Conservation (phyloP, 2,113 vertebrate genomes). For the Laticauda laticaudata region DNA sequence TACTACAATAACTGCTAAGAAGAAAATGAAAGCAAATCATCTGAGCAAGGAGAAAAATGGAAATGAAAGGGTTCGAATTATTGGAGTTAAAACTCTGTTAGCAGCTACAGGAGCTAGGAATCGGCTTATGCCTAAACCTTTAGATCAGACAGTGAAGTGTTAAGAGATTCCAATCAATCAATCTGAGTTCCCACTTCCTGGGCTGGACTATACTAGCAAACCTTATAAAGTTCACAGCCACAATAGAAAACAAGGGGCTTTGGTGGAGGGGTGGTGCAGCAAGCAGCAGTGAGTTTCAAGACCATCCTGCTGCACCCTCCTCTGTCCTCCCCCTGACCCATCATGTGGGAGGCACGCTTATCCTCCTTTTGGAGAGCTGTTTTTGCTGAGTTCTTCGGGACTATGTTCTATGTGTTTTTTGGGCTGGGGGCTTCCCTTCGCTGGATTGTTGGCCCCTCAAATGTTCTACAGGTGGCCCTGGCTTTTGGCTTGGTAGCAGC, state of each 20-base stretch:
- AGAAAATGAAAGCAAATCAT: conserved; percentile 13
- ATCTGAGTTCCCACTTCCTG: conserved; percentile 49
- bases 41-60: rapidly evolving
- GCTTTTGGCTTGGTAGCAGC: conserved; percentile 89
- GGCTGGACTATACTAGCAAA: conserved; percentile 44
- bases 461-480: conserved; percentile 83
- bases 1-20: not conserved
- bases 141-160: conserved; percentile 53
- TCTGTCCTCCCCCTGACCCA: conserved; percentile 49
- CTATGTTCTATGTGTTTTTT: conserved; percentile 91
- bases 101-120: not conserved
- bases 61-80: not conserved
- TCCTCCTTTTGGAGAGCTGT: conserved; percentile 94
- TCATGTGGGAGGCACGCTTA: conserved; percentile 93
- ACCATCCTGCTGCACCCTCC: conserved; percentile 9
- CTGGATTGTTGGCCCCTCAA: conserved; percentile 82
- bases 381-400: conserved; percentile 91
- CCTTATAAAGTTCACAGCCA: conserved; percentile 65
- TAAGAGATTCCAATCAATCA: conserved; percentile 55
- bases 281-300: conserved; percentile 38
- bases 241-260: conserved; percentile 46
- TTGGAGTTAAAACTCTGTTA: not conserved
- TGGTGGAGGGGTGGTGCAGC: conserved; percentile 11
- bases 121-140: not conserved
- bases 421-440: conserved; percentile 88